Evolutionary conservation across 2,888 invertebrate species (phyloP), one percentile per base, ranked within the genome.

Genomic region (Onthophagus sagittarius): DNA sequence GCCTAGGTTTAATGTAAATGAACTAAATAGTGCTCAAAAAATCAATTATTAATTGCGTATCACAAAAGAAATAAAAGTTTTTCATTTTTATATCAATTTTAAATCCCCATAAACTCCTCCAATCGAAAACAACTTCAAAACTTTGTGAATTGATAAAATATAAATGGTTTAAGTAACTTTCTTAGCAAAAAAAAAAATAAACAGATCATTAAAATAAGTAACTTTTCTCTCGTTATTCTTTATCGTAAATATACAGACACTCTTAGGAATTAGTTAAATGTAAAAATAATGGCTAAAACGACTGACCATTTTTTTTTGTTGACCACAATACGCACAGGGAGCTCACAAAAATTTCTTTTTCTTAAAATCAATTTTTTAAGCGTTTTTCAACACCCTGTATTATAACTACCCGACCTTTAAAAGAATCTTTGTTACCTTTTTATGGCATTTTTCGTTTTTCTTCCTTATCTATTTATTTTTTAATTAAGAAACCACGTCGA

Each of bases 401-500:
- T 15, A 14, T 15, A 64, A 64, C 2, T 15, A 11, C 15, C 14
- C 9, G 15, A 64, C 6, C 23, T 15, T 9, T 9, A 64, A 64
- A 64, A 3, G 15, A 64, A 14, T 15, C 64, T 64, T 64, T 13
- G 15, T 15, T 64, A 6, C 2, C 6, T 14, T 64, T 64, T 64
- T 64, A 15, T 13, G 14, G 9, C 23, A 9, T 13, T 13, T 64
- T 63, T 7, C 15, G 14, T 15, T 1, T 11, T 0, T 63, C 15
- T n/a, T 23, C 23, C 23, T 23, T 23, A 23, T 23, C 3, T 23
- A 23, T 15, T 13, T 39, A 14, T n/a, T n/a, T n/a, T n/a, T n/a
- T n/a, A n/a, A n/a, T 84, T 87, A 88, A 76, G 88, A 88, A 72
- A 86, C 85, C 76, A 88, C 88, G 80, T 88, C 88, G 72, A 88